Evolutionary conservation across 2,797 vertebrate genomes (phyloP).

Genomic region (Chiloscyllium punctatum): DNA sequence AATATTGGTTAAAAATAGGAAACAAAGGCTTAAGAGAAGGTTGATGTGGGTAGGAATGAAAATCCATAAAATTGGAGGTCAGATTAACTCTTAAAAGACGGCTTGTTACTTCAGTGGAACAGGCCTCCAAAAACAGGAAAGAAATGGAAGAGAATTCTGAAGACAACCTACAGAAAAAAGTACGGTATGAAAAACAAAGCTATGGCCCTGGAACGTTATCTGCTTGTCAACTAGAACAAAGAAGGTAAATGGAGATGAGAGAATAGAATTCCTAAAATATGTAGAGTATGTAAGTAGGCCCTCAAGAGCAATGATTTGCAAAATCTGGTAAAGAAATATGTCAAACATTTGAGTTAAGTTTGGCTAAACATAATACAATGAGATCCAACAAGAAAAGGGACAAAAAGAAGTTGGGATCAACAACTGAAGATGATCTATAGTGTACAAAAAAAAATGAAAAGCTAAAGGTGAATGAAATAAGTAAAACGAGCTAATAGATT

Average conservation of each 20-base stretch:
- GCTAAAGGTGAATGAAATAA: background rate
- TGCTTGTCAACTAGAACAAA: background rate
- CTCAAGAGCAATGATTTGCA: background rate
- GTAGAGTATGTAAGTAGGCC: background rate
- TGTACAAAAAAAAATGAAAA: background rate
- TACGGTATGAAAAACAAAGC: background rate
- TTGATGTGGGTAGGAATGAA: background rate
- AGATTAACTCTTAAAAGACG: background rate
- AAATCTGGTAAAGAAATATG: background rate
- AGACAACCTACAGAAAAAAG: background rate
- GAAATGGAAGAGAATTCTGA: background rate
- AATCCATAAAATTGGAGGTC: background rate
- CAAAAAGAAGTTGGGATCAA: background rate
- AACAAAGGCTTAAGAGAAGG: background rate
- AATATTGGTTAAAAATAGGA: background rate
- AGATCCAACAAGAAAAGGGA: background rate
- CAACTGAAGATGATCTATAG: background rate
- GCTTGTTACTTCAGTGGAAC: background rate
- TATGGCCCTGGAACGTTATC: background rate
- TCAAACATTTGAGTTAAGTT: background rate
- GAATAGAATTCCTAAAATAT: background rate
- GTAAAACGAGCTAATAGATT: background rate
- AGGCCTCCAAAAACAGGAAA: background rate
- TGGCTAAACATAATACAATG: background rate
- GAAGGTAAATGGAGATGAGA: background rate